Evolutionary conservation across 2,113 vertebrate species (phyloP), one percentile per base, ranked within the genome.

Genomic region (Columbina picui): DNA sequence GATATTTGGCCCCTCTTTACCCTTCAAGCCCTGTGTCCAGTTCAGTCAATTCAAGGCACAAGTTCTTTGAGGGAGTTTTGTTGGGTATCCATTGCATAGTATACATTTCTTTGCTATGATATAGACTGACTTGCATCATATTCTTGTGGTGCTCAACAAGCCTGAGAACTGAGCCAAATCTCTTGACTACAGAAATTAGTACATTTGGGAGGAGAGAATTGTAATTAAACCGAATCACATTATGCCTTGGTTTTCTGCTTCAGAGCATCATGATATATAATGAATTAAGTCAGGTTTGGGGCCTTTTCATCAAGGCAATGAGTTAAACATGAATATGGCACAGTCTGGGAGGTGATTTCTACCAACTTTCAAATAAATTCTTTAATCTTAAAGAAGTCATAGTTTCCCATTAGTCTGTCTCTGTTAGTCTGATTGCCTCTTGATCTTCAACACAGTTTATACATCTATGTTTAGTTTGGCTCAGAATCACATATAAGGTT

Each of bases 11-110:
- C 27, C 36, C 43, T 53, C 7, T 80, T 61, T 87, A 61, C 10
- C 9, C 57, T 36, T 89, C 39, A 60, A 89, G 36, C 3, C 32
- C 14, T 61, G 29, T 50, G 26, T 88, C 86, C 77, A 86, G 59
- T 79, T 80, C 50, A 80, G 29, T 59, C 57, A 77, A 59, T 18
- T 55, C 7, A 53, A 73, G 38, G 36, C 57, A 80, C 34, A 95
- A 80, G 18, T 59, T 86, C 53, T 86, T 64, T 88, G 38, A 95
- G 79, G 71, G 73, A 95, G 68, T 59, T 88, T 90, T 93, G 36
- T 45, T 91, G 50, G 12, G 21, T 87, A 91, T 60, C 29, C 59
- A 74, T 59, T 83, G 26, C 50, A 77, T 74, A 47, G 70, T 93
- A 83, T 25, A 43, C 21, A 36, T 86, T 74, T 94, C 55, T 75